Base-by-base conservation (phyloP, 1,140 invertebrate genomes). In the Pogonus chalceus region DNA sequence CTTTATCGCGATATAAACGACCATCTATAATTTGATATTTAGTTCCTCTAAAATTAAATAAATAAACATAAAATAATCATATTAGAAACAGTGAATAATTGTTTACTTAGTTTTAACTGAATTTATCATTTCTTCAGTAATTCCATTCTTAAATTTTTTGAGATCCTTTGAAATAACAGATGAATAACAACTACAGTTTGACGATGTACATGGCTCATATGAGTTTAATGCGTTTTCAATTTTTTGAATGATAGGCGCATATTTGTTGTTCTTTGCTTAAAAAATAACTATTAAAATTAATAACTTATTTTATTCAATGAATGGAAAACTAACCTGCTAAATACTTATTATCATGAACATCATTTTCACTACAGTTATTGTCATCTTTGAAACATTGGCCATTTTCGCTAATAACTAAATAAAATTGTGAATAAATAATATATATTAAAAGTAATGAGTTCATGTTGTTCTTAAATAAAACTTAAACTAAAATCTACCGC, bases 11-110 rank as follows among this genome's bases (percentile, higher is more conserved):
- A 65, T 91, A 96, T 10, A 98, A 69, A 63, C 80, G 79, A 46
- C 88, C 78, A 60, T 85, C 71, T 51, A 92, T 85, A 55, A 94
- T 81, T 75, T 96, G 92, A 71, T 97, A 98, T 56, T 82, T 81
- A 20, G 84, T 86, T 35, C 85, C 88, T 63, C 79, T 82, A 58
- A 49, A 71, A 72, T 63, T 53, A 60, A 48, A 47, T 56, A 48
- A 49, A 50, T 16, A 48, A 24, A 43, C 35, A 43, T 31, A 16
- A 52, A 20, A 49, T 48, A 49, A 51, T 12, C 16, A 22, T 35
- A 37, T 21, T 23, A 35, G n/a, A 23, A 24, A 35, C 31, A 55
- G 51, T 54, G 24, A 52, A 56, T n/a, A 35, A 51, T 69, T 1
- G 71, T 65, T 58, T 69, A 81, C 73, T 80, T 85, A 23, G 69